Evolutionary conservation across 2,888 invertebrate genomes (phyloP).

Genomic region (Rhaphigaster nebulosa): DNA sequence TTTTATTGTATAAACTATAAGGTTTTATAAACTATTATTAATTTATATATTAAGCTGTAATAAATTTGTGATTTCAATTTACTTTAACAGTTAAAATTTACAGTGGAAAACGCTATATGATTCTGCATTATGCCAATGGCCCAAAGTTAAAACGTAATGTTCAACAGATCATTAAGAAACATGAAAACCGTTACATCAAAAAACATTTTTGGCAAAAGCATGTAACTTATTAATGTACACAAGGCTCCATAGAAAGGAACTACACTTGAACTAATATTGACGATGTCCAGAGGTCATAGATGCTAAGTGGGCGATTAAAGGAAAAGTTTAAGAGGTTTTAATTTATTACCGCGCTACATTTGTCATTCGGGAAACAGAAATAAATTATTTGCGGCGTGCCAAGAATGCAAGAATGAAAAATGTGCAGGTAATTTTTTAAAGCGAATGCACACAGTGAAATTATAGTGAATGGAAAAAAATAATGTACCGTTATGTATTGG

Average conservation of each 20-base stretch:
- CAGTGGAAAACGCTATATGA: not conserved
- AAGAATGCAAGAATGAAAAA: constrained; percentile 48
- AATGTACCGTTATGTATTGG: not conserved
- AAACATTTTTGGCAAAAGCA: constrained; percentile 16
- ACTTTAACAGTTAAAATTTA: not conserved
- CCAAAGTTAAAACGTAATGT: too few relatives aligned
- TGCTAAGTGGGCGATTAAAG: constrained; percentile 28
- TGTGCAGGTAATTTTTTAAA: constrained; percentile 35
- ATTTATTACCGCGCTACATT: not conserved
- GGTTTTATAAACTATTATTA: too few relatives aligned
- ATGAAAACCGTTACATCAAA: not conserved
- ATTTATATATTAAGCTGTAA: not conserved
- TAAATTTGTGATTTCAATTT: not conserved
- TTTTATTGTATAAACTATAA: too few relatives aligned
- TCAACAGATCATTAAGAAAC: not conserved
- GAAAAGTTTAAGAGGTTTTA: not conserved
- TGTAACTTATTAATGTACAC: not conserved
- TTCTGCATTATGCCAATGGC: not conserved
- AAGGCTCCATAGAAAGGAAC: constrained; percentile 14
- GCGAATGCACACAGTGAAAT: constrained; percentile 10
- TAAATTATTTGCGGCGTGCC: constrained; percentile 40
- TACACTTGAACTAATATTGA: not conserved
- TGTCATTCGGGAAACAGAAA: constrained; percentile 26
- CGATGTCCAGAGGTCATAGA: not conserved
- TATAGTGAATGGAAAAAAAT: not conserved